Evolutionary conservation across 2,113 vertebrate species (phyloP).

Genomic region (Boleophthalmus pectinirostris): DNA sequence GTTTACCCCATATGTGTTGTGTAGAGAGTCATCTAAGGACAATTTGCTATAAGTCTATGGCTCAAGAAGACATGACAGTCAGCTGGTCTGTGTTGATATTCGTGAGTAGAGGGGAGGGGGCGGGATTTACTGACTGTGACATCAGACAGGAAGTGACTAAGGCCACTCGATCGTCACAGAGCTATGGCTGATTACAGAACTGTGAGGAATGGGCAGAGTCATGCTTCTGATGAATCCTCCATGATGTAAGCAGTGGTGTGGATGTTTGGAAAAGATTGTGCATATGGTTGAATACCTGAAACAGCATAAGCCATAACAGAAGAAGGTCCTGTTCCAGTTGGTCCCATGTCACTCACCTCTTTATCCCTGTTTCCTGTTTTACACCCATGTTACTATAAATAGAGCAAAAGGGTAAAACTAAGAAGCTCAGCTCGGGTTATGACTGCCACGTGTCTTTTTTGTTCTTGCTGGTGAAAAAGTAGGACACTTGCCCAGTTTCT

Average conservation of each 20-base stretch:
- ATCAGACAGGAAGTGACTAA: conserved; percentile 56
- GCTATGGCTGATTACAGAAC: conserved; percentile 17
- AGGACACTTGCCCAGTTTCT: neutral
- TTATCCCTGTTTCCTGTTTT: conserved; percentile 2
- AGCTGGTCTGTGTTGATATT: conserved; percentile 40
- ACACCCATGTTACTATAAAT: neutral
- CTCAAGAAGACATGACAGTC: conserved; percentile 51
- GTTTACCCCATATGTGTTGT: neutral
- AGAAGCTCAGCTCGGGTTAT: neutral
- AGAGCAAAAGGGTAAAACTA: neutral
- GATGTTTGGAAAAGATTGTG: neutral
- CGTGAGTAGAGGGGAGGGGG: conserved; percentile 53
- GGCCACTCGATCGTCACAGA: conserved; percentile 20
- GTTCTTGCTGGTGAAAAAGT: neutral
- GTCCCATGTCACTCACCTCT: neutral
- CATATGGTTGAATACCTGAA: neutral
- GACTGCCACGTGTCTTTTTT: neutral
- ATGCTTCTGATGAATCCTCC: conserved; percentile 9
- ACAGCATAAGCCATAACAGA: neutral
- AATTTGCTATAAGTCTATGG: conserved; percentile 19
- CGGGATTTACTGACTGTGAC: conserved; percentile 33
- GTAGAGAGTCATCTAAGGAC: neutral
- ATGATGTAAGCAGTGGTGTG: neutral
- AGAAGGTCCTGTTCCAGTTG: neutral
- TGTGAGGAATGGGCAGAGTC: conserved; percentile 19